A percentile compares a stretch with the other conserved stretches of the same genome.
These are phyloP conservation scores for Scrobipalpa atriplicella DNA, from an alignment of 2,888 invertebrate species.

Conservation along the genomic window DNA sequence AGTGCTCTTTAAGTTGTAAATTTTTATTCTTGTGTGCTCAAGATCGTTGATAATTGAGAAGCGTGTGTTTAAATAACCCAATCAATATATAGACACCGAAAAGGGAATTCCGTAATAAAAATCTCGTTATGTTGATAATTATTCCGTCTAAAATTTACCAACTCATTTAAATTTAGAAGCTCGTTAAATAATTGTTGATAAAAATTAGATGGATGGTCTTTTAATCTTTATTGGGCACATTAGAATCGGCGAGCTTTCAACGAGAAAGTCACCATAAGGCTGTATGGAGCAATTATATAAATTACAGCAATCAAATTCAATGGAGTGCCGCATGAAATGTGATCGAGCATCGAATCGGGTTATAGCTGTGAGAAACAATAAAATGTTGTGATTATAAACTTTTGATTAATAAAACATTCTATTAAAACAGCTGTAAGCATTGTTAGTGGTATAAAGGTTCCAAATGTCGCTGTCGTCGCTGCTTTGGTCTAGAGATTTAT, in stretches of 20 bases:
- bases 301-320: conserved; percentile 75
- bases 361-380: conserved; percentile 79
- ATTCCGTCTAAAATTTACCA: conserved; percentile 42
- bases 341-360: conserved; percentile 60
- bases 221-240: conserved; percentile 70
- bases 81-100: conserved; percentile 7
- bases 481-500: neutral
- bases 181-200: conserved; percentile 59
- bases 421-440: conserved; percentile 43
- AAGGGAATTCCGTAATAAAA: conserved; percentile 28
- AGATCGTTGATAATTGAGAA: conserved; percentile 11
- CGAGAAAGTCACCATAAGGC: conserved; percentile 71
- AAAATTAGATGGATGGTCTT: conserved; percentile 50
- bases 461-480: neutral
- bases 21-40: conserved; percentile 14
- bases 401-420: conserved; percentile 62
- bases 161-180: conserved; percentile 53
- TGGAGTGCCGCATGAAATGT: conserved; percentile 70
- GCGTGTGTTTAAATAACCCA: conserved; percentile 18
- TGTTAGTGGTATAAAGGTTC: conserved; percentile 7
- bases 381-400: conserved; percentile 68
- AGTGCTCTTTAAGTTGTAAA: conserved; percentile 4
- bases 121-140: conserved; percentile 26
- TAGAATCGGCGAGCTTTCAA: conserved; percentile 69
- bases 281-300: conserved; percentile 76